Base-by-base conservation (phyloP, 2,113 vertebrate species). In the Ursus arctos region DNA sequence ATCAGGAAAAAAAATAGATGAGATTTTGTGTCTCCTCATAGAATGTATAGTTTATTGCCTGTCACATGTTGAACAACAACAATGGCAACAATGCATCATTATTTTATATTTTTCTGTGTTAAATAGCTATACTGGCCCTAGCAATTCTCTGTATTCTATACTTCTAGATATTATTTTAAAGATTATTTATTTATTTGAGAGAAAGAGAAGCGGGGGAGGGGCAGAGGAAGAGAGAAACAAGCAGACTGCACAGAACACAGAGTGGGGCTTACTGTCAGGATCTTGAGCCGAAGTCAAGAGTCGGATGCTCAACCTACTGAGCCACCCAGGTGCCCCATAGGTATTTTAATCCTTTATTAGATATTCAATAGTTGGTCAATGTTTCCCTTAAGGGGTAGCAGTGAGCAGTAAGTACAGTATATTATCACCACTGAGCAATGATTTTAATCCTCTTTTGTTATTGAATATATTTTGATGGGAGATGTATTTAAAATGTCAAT, bases 401-500 rank as follows among this genome's bases (percentile, higher is more conserved):
- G 11, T 49, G 1, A 76, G 8, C n/a, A 69, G 2, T 71, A 43
- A 57, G 4, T 69, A 71, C 12, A 51, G 26, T 36, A 40, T 13
- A 86, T 67, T 88, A 49, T 0, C n/a, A 88, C 13, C 8, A 53
- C 7, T 69, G 0, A 61, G 18, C 2, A 82, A 49, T 22, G 4
- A 33, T 57, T 74, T 36, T 82, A 36, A 26, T 80, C 12, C 3
- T 65, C 7, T 84, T 87, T 83, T 85, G 1, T 77, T 88, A 19
- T 55, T 33, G 18, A 95, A 83, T 47, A 51, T 61, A 61, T 92
- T 97, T 97, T 88, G 96, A 36, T 55, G 61, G 22, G 43, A 93
- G 15, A 55, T 24, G 61, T 80, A 74, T 21, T 76, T 80, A n/a
- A 88, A 71, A 69, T 19, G 19, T 91, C 7, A 95, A 43, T 84